These are phyloP conservation scores for Spisula subtruncata DNA, from an alignment of 2,888 invertebrate genomes.

Conservation along the genomic window DNA sequence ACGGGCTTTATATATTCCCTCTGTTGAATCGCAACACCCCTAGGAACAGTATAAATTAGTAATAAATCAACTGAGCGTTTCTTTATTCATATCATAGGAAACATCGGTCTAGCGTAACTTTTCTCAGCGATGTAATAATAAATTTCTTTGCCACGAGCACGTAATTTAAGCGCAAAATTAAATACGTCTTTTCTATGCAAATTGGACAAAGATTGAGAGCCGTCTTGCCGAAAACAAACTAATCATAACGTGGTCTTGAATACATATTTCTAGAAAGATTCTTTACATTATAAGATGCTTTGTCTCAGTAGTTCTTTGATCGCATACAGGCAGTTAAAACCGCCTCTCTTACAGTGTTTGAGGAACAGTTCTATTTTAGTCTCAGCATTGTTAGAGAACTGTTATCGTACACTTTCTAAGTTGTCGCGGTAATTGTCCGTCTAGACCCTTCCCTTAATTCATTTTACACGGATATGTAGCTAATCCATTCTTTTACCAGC, in stretches of 20 bases:
- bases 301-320: neutral
- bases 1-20: neutral
- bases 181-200: conserved; percentile 28
- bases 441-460: too few relatives aligned
- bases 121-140: neutral
- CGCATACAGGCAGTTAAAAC: too few relatives aligned
- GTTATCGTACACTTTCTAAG: too few relatives aligned
- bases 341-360: too few relatives aligned
- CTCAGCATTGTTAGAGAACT: too few relatives aligned
- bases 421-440: too few relatives aligned
- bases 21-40: neutral
- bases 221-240: neutral
- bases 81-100: neutral
- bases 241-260: neutral
- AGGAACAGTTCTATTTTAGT: too few relatives aligned
- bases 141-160: neutral
- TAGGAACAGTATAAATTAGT: neutral
- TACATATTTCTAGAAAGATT: neutral
- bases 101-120: conserved; percentile 2
- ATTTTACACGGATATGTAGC: too few relatives aligned
- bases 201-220: conserved; percentile 18
- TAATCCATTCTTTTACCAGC: too few relatives aligned
- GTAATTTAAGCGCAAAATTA: conserved; percentile 13
- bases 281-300: neutral
- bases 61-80: neutral